Conservation (phyloP, 2,888 invertebrate species). For the Cantharis flavilabris region DNA sequence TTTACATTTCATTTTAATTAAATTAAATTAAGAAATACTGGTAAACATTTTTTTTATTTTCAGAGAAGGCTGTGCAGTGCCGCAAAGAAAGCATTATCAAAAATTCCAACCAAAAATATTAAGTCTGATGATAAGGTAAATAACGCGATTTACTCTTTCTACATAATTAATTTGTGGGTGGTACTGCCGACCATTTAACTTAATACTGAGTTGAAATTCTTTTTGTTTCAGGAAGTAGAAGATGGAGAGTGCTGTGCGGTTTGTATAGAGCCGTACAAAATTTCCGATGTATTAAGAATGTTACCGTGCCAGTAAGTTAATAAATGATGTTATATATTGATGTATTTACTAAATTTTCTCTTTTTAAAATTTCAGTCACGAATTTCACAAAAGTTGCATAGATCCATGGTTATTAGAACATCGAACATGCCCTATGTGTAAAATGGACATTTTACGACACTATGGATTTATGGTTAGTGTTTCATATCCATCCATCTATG, state of each 20-base stretch:
- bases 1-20: background rate
- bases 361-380: constrained; percentile 69
- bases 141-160: background rate
- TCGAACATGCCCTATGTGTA: constrained; percentile 96
- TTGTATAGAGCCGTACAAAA: constrained; percentile 91
- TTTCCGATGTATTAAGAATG: constrained; percentile 83
- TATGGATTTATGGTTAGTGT: constrained; percentile 84
- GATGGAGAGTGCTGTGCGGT: constrained; percentile 94
- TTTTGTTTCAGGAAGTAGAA: constrained; percentile 66
- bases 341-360: background rate
- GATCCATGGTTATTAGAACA: constrained; percentile 96
- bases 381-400: constrained; percentile 94
- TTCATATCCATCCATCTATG: constrained; percentile 45
- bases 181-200: background rate
- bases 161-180: no score
- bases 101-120: constrained; percentile 88
- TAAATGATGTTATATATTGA: constrained; percentile 7
- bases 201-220: no score
- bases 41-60: constrained; percentile 42
- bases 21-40: no score
- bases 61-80: constrained; percentile 89
- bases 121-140: constrained; percentile 85
- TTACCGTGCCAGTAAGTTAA: constrained; percentile 86
- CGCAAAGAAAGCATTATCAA: constrained; percentile 90
- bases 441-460: constrained; percentile 91